Conservation (phyloP, 2,888 invertebrate genomes). For the Watsonalla binaria region DNA sequence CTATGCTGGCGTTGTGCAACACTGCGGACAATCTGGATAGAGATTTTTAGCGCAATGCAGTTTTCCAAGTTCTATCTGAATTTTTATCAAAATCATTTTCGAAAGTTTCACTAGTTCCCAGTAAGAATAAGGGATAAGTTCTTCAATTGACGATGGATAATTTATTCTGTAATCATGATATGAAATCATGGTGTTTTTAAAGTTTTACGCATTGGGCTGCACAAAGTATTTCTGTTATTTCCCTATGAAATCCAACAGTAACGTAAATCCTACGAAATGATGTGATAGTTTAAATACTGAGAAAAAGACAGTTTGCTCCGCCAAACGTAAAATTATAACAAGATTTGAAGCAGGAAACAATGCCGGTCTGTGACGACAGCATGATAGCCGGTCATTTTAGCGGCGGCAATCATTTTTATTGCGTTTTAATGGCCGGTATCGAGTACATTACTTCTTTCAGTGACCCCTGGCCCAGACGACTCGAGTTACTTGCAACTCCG, state of each 20-base stretch:
- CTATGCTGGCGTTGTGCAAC: background rate
- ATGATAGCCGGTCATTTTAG: slow-evolving; percentile 23
- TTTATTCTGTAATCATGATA: too few species aligned
- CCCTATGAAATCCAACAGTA: too few species aligned
- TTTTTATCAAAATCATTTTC: too few species aligned
- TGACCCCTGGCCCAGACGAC: background rate
- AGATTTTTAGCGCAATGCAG: background rate
- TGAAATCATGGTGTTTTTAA: too few species aligned
- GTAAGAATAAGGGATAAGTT: too few species aligned
- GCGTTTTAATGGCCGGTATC: slow-evolving; percentile 38
- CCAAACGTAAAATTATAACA: background rate
- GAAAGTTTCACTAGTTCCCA: too few species aligned
- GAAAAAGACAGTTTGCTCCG: background rate
- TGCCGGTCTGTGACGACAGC: slow-evolving; percentile 5
- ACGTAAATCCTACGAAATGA: background rate
- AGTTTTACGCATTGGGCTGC: too few species aligned
- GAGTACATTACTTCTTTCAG: slow-evolving; percentile 21
- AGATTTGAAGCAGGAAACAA: background rate
- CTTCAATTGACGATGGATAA: too few species aligned
- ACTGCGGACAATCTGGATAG: background rate
- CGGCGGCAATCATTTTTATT: slow-evolving; percentile 38
- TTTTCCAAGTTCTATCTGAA: background rate
- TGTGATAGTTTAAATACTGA: background rate
- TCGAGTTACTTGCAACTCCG: background rate
- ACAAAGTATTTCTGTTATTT: too few species aligned